Conservation (phyloP, 2,113 vertebrate genomes). For the Fulica atra region DNA sequence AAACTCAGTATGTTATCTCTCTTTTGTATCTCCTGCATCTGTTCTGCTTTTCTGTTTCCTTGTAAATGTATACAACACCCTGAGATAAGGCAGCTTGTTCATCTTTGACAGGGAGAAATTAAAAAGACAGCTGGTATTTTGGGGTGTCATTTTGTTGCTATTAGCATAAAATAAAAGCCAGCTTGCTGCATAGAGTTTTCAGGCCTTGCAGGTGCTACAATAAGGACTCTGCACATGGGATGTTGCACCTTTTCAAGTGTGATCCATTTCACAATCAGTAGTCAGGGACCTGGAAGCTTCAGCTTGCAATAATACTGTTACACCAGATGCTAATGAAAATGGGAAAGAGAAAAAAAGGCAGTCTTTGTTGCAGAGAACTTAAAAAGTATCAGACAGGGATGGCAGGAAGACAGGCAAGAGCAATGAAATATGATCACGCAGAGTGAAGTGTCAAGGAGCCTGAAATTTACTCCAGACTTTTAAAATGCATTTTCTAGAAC, state of each 20-base stretch:
- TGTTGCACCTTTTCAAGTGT: neutral
- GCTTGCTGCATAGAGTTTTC: neutral
- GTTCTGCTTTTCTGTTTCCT: slow-evolving; percentile 57
- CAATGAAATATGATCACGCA: neutral
- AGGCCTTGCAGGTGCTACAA: neutral
- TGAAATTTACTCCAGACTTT: neutral
- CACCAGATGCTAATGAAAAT: neutral
- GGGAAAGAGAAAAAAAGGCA: neutral
- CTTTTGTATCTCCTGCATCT: slow-evolving; percentile 52
- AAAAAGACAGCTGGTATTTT: neutral
- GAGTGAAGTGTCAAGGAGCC: neutral
- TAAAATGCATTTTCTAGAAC: neutral
- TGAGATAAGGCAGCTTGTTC: slow-evolving; percentile 6
- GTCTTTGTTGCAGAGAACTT: neutral
- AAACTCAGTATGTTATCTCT: slow-evolving; percentile 16
- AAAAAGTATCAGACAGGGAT: neutral
- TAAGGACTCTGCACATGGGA: neutral
- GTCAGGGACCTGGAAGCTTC: neutral
- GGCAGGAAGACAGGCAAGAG: neutral
- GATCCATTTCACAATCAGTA: neutral
- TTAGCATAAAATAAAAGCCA: neutral
- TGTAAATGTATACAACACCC: neutral
- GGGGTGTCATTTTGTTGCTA: slow-evolving; percentile 9
- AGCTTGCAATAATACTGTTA: neutral
- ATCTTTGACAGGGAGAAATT: slow-evolving; percentile 27